Conservation (phyloP, 1,140 invertebrate species). For the Arion vulgaris region DNA sequence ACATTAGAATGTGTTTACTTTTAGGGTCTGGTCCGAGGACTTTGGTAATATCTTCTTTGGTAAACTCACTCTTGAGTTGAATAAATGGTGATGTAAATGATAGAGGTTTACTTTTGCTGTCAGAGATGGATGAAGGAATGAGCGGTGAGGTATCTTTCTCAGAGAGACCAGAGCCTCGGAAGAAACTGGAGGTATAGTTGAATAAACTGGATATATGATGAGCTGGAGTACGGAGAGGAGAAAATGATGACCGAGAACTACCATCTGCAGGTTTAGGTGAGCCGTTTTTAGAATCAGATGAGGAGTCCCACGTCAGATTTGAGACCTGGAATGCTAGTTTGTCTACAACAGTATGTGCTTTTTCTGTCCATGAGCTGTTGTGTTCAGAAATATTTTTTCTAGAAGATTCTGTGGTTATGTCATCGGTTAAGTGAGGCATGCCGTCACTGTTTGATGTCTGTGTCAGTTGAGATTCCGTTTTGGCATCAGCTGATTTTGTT, state of each 20-base stretch:
- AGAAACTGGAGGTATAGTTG: conserved; percentile 29
- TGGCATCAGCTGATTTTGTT: neutral
- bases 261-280: neutral
- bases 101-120: neutral
- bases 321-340: neutral
- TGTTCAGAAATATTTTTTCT: neutral
- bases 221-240: conserved; percentile 33
- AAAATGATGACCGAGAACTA: conserved; percentile 17
- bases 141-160: neutral
- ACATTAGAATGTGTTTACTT: neutral
- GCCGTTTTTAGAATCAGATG: neutral
- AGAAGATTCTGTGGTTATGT: neutral
- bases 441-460: neutral
- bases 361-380: neutral
- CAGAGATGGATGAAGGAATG: neutral
- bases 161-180: neutral
- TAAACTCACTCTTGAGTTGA: conserved; percentile 3
- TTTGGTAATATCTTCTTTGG: conserved; percentile 20
- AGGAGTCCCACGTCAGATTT: neutral
- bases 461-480: neutral
- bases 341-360: neutral
- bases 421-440: neutral
- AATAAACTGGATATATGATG: conserved; percentile 39
- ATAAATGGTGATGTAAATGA: neutral
- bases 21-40: conserved; percentile 22